Evolutionary conservation across 2,113 vertebrate genomes (phyloP), one percentile per base, ranked within the genome.

Genomic region (Sisor rabdophorus): DNA sequence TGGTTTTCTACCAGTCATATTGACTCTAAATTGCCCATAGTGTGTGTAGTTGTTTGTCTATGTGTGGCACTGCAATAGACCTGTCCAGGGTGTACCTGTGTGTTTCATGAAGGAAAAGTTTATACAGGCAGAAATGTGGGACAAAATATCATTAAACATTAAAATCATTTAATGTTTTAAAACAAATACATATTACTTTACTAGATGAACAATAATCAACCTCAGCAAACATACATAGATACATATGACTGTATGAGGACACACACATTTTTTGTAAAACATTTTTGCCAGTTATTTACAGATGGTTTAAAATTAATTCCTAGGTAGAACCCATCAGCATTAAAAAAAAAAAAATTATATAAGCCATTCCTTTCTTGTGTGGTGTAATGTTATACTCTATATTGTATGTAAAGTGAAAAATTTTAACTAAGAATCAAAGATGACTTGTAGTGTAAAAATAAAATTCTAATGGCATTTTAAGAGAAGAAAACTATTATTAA

Each of bases 121-220:
- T 47, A 77, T 11, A 10, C 26, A 77, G 24, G 60, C 85, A 88
- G 82, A 75, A 82, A 86, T 76, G 79, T 76, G 78, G 79, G 85
- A 90, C 87, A 84, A 86, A 86, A 72, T 59, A 28, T 59, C 9
- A 75, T 87, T 89, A 85, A 90, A 84, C 89, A 90, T 86, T 89
- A 83, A 90, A 90, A 88, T 89, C 85, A 88, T 92, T 92, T 91
- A 92, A 92, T 92, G 88, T 80, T 86, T 84, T 85, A 87, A 92
- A 91, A 89, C 90, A 90, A 90, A 89, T 89, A 91, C 91, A 92
- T 87, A 85, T 90, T 89, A 91, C 91, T 91, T 91, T 88, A 92
- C 89, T 86, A 88, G 82, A 86, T 90, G 81, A 91, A 91, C 90
- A 91, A 87, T 87, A 89, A 89, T 87, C 88, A 88, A 89, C 88